These are phyloP conservation scores for Cremastinae sp. DNA, from an alignment of 2,888 invertebrate genomes.

Conservation along the genomic window DNA sequence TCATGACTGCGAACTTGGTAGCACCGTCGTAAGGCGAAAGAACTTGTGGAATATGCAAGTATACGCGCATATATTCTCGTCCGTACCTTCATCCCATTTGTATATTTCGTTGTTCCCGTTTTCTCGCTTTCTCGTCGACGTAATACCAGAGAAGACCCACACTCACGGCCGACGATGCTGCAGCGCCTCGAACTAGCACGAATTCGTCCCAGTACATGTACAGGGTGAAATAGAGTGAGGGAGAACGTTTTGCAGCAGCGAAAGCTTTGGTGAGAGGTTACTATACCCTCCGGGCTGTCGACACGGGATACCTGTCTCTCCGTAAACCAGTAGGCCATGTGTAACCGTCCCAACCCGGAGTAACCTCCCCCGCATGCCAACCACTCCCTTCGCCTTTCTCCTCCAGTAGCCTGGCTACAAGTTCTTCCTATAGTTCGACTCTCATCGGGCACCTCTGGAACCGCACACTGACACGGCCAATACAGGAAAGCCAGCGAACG, in stretches of 20 bases:
- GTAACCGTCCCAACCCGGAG: conserved; percentile 65
- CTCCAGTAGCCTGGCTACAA: conserved; percentile 17
- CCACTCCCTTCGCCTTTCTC: conserved; percentile 43
- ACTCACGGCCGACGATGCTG: conserved; percentile 15
- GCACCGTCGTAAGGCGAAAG: neutral
- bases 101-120: conserved; percentile 60
- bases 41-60: conserved; percentile 31
- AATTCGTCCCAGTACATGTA: conserved; percentile 29
- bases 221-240: conserved; percentile 1
- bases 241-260: conserved; percentile 46
- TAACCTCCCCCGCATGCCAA: conserved; percentile 30
- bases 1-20: neutral
- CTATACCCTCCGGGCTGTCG: conserved; percentile 57
- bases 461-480: conserved; percentile 26
- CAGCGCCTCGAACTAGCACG: neutral
- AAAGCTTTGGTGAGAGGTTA: conserved; percentile 29
- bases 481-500: neutral
- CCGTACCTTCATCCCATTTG: conserved; percentile 52
- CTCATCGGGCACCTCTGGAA: conserved; percentile 42
- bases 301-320: conserved; percentile 74
- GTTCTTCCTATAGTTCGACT: conserved; percentile 39
- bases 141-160: conserved; percentile 52
- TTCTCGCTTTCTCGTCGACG: conserved; percentile 40
- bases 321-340: conserved; percentile 69
- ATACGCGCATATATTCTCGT: conserved; percentile 41